These are phyloP conservation scores for Sapajus apella DNA, from an alignment of 2,113 vertebrate species.

Conservation along the genomic window DNA sequence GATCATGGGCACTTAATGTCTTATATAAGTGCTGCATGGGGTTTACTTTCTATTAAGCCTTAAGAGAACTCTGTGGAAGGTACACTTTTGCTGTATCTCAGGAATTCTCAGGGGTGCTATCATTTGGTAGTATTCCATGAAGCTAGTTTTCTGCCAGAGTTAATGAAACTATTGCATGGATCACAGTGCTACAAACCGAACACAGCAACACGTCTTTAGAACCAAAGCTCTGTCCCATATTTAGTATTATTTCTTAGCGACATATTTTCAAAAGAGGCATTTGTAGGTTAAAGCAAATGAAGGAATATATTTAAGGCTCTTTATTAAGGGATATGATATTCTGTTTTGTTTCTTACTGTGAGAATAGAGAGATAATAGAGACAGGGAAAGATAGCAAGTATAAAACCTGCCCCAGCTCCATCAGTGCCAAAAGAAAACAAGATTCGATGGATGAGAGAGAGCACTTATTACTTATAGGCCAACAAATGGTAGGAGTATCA, in stretches of 20 bases:
- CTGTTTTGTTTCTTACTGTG: constrained; percentile 28
- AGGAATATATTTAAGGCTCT: neutral
- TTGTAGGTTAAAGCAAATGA: neutral
- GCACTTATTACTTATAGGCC: neutral
- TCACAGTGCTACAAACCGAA: neutral
- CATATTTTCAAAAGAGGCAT: neutral
- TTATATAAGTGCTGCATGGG: neutral
- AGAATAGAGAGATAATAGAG: neutral
- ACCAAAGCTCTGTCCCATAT: neutral
- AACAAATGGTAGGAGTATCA: neutral
- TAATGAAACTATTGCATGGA: neutral
- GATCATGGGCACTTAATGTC: neutral
- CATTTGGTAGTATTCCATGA: neutral
- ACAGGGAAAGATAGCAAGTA: neutral
- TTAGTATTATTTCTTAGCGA: constrained; percentile 9
- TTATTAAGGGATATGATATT: neutral
- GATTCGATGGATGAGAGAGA: neutral
- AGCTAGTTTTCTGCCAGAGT: neutral
- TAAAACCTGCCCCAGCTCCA: neutral
- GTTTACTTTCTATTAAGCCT: constrained; percentile 38
- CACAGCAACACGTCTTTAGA: neutral
- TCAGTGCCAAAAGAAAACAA: neutral
- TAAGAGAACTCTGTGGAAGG: constrained; percentile 20
- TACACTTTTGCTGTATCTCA: neutral
- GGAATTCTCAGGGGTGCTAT: neutral